Percentiles rank a stretch among this genome's conserved stretches.
These are phyloP conservation scores for Bradypodion pumilum DNA, from an alignment of 2,797 vertebrate species.

Conservation along the genomic window DNA sequence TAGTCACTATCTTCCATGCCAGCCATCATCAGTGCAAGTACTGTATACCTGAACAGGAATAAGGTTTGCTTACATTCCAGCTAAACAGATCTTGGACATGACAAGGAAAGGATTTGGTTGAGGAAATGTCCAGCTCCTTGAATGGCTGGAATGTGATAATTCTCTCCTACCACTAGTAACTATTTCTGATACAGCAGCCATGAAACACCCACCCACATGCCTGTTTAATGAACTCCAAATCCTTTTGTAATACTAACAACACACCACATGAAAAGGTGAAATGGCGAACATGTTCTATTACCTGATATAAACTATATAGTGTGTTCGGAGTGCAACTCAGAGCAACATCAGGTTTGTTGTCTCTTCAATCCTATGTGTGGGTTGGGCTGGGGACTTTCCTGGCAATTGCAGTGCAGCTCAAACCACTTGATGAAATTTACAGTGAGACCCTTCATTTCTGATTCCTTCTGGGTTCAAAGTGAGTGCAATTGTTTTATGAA, in stretches of 20 bases:
- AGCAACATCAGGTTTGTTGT: neutral
- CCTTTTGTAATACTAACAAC: neutral
- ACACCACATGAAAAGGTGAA: neutral
- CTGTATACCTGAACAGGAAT: neutral
- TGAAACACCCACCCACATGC: neutral
- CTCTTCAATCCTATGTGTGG: neutral
- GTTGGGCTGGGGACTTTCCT: neutral
- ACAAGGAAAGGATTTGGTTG: neutral
- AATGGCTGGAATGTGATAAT: neutral
- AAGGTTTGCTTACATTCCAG: neutral
- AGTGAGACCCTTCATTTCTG: neutral
- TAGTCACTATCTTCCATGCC: neutral
- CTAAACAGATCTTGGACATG: neutral
- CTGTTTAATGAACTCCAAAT: neutral
- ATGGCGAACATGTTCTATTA: neutral
- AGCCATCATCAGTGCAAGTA: too few species aligned
- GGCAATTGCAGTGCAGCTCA: neutral
- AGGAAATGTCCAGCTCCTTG: neutral
- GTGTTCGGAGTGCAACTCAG: neutral
- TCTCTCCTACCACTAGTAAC: neutral
- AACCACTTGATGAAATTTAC: neutral
- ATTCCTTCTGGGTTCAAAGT: neutral
- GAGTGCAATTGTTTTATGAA: constrained; percentile 9
- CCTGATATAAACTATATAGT: neutral
- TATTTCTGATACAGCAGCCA: neutral